Base-by-base conservation (phyloP, 1,140 invertebrate species). In the Tribolium castaneum region DNA sequence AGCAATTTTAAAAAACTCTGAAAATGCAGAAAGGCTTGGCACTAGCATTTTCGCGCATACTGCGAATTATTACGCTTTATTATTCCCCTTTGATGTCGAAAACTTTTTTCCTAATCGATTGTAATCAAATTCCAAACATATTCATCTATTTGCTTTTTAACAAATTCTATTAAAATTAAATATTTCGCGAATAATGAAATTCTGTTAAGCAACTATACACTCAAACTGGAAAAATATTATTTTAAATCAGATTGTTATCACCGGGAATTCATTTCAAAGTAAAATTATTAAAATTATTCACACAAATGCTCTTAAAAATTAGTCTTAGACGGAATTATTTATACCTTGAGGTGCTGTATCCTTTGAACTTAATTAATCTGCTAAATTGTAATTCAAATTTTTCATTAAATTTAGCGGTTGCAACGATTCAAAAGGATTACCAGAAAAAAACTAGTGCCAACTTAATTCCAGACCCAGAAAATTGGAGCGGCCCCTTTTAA, bases 371-470 rank as follows among this genome's bases (percentile, higher is more conserved):
- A 62, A 62, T 62, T 62, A 62, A 62, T 62, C 56, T 30, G 14
- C 25, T 62, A 66, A 66, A 66, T 35, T 35, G 59, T 66, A 66
- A 66, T 66, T 66, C 59, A n/a, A 66, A 66, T 66, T 66, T 35
- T 66, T 66, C 22, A 62, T 62, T 30, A 25, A 62, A 62, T 62
- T 14, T 54, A 14, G 16, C n/a, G 25, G 25, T 30, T 30, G 1
- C 5, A 30, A 19, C 1, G 2, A 19, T 19, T 19, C 16, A 19
- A 19, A 19, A 19, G 16, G 16, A 19, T 19, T 2, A 2, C 16
- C 16, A 19, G 1, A 2, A 19, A 19, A n/a, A 19, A 19, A 19
- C 16, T 19, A 19, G 1, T 19, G 2, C 16, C 16, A 19, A 19
- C 16, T 19, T 19, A 19, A 19, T 2, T 19, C 2, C 2, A 19